phyloP scores from a whole-genome alignment of 35 echinoderm and acorn worm species.

The Hemicentrotus pulcherrimus region DNA sequence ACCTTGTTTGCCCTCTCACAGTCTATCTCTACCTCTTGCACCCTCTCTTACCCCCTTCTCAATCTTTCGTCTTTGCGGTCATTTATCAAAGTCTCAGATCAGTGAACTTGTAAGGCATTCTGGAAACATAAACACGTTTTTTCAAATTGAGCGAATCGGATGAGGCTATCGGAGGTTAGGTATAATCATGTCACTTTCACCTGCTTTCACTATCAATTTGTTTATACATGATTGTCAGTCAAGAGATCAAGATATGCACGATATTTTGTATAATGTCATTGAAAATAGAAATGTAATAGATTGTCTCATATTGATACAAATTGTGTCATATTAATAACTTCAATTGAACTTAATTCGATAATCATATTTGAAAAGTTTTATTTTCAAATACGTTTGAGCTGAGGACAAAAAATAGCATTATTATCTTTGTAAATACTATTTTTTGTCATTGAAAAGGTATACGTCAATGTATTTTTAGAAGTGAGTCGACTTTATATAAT shows the following conservation, averaged over 20 bases:
- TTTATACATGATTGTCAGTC: neutral
- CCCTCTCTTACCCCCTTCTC: neutral
- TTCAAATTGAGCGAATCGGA: slow-evolving; percentile 29
- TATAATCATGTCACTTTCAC: neutral
- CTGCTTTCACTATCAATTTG: neutral
- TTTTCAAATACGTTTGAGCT: too few relatives aligned
- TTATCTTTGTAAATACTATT: too few relatives aligned
- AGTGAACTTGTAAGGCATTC: slow-evolving; percentile 13
- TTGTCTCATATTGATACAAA: too few relatives aligned
- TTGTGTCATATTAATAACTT: too few relatives aligned
- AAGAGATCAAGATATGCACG: neutral
- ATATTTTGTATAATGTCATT: neutral
- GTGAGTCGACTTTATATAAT: too few relatives aligned
- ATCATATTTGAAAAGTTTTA: too few relatives aligned
- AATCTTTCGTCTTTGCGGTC: slow-evolving; percentile 8
- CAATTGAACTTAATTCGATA: too few relatives aligned
- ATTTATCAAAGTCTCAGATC: slow-evolving; percentile 7
- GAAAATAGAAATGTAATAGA: neutral
- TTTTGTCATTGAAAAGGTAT: too few relatives aligned
- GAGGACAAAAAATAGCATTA: too few relatives aligned
- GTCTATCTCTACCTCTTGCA: neutral
- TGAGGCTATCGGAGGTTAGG: neutral
- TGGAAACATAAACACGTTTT: slow-evolving; percentile 5
- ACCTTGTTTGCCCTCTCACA: neutral
- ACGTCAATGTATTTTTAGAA: too few relatives aligned